Percentiles rank a stretch among this genome's conserved stretches.
phyloP scores from a whole-genome alignment of 2,888 invertebrate species.

The Latrodectus hesperus region DNA sequence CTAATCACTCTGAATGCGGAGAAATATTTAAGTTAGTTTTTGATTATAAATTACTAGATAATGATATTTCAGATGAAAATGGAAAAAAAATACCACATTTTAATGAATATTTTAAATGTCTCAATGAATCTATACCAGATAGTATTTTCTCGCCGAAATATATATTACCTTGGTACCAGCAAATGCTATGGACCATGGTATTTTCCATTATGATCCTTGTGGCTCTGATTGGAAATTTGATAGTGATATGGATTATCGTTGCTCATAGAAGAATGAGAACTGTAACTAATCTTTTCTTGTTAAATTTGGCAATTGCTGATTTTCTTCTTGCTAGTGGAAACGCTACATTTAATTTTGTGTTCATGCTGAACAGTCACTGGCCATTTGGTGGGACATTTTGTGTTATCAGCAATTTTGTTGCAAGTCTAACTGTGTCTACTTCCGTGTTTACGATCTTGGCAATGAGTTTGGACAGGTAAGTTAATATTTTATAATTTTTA shows the following conservation, averaged over 20 bases:
- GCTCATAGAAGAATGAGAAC: slow-evolving; percentile 69
- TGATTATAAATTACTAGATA: neutral
- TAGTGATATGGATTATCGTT: slow-evolving; percentile 93
- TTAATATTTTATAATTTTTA: neutral
- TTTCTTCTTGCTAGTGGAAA: slow-evolving; percentile 68
- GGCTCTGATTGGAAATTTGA: slow-evolving; percentile 89
- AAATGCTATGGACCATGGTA: slow-evolving; percentile 84
- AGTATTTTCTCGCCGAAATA: slow-evolving; percentile 75
- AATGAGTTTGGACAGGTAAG: slow-evolving; percentile 69
- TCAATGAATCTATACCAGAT: neutral
- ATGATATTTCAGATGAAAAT: neutral
- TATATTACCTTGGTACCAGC: slow-evolving; percentile 88
- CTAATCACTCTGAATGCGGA: slow-evolving; percentile 8
- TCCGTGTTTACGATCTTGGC: slow-evolving; percentile 70
- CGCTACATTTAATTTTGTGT: slow-evolving; percentile 68
- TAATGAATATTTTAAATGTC: neutral
- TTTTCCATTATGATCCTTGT: slow-evolving; percentile 86
- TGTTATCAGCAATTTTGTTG: slow-evolving; percentile 65
- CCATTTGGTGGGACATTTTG: slow-evolving; percentile 70
- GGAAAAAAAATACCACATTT: neutral
- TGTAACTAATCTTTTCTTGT: slow-evolving; percentile 69
- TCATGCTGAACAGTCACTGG: slow-evolving; percentile 70
- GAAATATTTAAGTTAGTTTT: neutral
- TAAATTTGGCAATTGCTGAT: slow-evolving; percentile 69
- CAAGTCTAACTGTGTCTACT: slow-evolving; percentile 63